Conservation (phyloP, 2,888 invertebrate species). For the Beris chalybata region DNA sequence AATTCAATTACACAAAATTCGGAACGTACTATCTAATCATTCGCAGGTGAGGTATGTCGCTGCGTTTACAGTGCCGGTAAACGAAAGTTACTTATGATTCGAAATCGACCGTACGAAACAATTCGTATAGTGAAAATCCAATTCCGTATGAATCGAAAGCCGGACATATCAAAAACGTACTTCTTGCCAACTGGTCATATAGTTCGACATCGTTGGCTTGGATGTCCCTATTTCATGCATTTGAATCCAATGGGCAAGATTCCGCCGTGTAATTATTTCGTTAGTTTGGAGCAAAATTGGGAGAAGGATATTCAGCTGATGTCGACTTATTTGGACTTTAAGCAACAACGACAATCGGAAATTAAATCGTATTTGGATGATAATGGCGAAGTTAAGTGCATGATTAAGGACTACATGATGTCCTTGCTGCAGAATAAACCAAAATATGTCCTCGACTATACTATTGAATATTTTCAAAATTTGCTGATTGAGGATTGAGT, state of each 20-base stretch:
- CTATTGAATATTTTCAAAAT: slow-evolving; percentile 18
- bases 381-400: slow-evolving; percentile 4
- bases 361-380: slow-evolving; percentile 18
- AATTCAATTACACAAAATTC: not conserved
- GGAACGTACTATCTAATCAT: not conserved
- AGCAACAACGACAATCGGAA: slow-evolving; percentile 12
- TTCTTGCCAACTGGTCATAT: slow-evolving; percentile 17
- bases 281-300: slow-evolving; percentile 4
- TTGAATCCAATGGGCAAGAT: slow-evolving; percentile 7
- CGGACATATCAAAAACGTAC: slow-evolving; percentile 23
- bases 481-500: slow-evolving; percentile 11
- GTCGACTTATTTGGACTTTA: slow-evolving; percentile 12
- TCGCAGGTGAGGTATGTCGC: slow-evolving; percentile 32
- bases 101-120: slow-evolving; percentile 19
- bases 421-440: slow-evolving; percentile 18
- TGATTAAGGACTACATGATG: slow-evolving; percentile 22
- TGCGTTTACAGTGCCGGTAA: slow-evolving; percentile 31
- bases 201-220: slow-evolving; percentile 21
- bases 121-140: slow-evolving; percentile 31
- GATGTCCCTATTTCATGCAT: slow-evolving; percentile 27
- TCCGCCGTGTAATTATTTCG: not conserved
- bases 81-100: slow-evolving; percentile 26
- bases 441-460: slow-evolving; percentile 19
- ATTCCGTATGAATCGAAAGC: slow-evolving; percentile 12
- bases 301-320: slow-evolving; percentile 14